phyloP scores from a whole-genome alignment of 2,113 vertebrate species.

The Chamaea fasciata region DNA sequence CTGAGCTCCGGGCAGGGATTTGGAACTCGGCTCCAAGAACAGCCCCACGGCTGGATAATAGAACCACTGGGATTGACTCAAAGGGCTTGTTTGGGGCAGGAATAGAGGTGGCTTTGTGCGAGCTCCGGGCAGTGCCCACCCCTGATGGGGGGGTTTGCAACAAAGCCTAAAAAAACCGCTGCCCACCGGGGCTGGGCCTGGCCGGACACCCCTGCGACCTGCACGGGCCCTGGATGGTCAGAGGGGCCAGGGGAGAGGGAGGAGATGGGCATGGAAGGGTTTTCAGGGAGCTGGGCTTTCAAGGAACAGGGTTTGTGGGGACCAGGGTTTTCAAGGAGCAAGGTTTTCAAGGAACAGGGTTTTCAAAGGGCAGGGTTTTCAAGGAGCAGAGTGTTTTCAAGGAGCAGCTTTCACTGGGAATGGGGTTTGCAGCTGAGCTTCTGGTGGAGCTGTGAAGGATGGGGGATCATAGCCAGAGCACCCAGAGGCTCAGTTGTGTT shows the following conservation, averaged over 20 bases:
- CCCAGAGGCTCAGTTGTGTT: neutral
- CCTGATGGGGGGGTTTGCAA: neutral
- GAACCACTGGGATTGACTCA: constrained; percentile 56
- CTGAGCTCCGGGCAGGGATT: neutral
- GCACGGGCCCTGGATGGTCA: accelerated
- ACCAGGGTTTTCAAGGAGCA: no score
- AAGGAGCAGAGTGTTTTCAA: neutral
- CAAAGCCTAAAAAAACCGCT: neutral
- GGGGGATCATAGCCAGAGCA: accelerated
- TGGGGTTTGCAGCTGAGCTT: neutral
- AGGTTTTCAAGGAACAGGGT: neutral
- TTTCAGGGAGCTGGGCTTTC: neutral
- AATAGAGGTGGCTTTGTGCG: constrained; percentile 73
- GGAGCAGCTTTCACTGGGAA: neutral
- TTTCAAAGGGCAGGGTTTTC: neutral
- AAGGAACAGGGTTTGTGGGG: neutral
- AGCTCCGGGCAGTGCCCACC: neutral
- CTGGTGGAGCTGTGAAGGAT: neutral
- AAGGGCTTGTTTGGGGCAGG: constrained; percentile 49
- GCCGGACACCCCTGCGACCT: neutral
- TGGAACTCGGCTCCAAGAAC: constrained; percentile 46
- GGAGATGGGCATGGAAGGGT: accelerated
- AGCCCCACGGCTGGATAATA: constrained; percentile 48
- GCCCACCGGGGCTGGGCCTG: neutral
- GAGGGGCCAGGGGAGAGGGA: neutral